phyloP scores from a whole-genome alignment of 2,888 invertebrate genomes.

The Coremacera marginata region DNA sequence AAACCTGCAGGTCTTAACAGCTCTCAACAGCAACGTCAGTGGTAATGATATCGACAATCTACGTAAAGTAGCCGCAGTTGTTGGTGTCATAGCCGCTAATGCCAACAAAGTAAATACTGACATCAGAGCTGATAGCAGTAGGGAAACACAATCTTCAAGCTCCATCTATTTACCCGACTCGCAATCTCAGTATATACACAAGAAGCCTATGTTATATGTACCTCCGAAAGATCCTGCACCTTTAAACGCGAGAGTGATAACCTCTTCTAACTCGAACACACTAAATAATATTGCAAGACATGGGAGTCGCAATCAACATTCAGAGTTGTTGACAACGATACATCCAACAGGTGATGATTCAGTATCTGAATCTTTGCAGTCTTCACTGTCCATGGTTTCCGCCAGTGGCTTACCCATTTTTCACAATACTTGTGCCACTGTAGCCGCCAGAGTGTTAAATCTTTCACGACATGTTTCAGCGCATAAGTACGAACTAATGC shows the following conservation, averaged over 20 bases:
- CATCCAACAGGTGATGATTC: constrained; percentile 58
- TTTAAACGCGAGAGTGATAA: not conserved
- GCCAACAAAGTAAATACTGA: constrained; percentile 32
- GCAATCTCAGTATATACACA: constrained; percentile 16
- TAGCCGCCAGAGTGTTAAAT: constrained; percentile 75
- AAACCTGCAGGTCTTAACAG: constrained; percentile 62
- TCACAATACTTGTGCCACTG: constrained; percentile 41
- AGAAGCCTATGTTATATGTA: not conserved
- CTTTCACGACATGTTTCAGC: constrained; percentile 77
- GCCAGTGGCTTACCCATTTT: not conserved
- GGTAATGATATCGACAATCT: constrained; percentile 63
- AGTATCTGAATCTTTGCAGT: constrained; percentile 55
- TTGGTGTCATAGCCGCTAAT: constrained; percentile 48
- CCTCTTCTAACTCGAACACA: too few relatives aligned
- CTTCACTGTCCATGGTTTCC: not conserved
- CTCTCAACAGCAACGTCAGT: constrained; percentile 54
- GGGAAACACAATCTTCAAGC: constrained; percentile 48
- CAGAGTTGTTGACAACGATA: constrained; percentile 48
- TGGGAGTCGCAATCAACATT: constrained; percentile 43
- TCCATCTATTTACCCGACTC: constrained; percentile 10
- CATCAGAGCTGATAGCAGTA: constrained; percentile 50
- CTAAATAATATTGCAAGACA: too few relatives aligned
- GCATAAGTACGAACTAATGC: constrained; percentile 79
- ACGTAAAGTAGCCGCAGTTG: constrained; percentile 63
- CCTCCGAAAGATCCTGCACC: constrained; percentile 44